Evolutionary conservation across 2,888 invertebrate genomes (phyloP), one percentile per base, ranked within the genome.

Genomic region (Pandemis heparana): DNA sequence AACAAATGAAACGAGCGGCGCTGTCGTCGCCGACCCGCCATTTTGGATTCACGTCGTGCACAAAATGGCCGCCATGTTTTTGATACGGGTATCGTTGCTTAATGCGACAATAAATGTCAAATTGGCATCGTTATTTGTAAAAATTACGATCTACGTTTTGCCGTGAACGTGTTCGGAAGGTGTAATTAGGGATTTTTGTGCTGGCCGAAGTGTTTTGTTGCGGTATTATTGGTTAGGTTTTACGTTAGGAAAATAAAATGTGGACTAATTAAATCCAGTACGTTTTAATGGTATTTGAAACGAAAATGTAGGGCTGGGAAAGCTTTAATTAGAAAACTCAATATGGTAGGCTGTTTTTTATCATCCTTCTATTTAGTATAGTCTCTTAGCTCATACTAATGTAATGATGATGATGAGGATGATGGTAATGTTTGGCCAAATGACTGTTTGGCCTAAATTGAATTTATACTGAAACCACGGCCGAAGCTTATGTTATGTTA

Each of bases 31-130:
- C 73, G 76, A 80, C 78, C 82, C 80, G 84, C 91, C 90, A 91
- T 91, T 89, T 90, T 87, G 85, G 84, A 91, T 88, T 88, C 90
- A 85, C 82, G 76, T 83, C 88, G 85, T 85, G 87, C 81, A 75
- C 89, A 86, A 91, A 88, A 92, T 89, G 90, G 89, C 87, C 80
- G 84, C 76, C 78, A 80, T 86, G 83, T 86, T 89, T 87, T 85
- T 84, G 88, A 87, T 84, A 85, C 82, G 82, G 83, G 82, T 85
- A 87, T 51, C 32, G 65, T 89, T 87, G 87, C 85, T 86, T 89
- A 92, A 91, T 91, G 91, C 84, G 82, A 88, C 87, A 86, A 91
- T 92, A 91, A 92, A 90, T 87, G 91, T 92, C 91, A 91, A 92
- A 92, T 88, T 83, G 90, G 86, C 89, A 90, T 90, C 86, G 92